Conservation (phyloP, 2,113 vertebrate genomes). For the Pteropus alecto region DNA sequence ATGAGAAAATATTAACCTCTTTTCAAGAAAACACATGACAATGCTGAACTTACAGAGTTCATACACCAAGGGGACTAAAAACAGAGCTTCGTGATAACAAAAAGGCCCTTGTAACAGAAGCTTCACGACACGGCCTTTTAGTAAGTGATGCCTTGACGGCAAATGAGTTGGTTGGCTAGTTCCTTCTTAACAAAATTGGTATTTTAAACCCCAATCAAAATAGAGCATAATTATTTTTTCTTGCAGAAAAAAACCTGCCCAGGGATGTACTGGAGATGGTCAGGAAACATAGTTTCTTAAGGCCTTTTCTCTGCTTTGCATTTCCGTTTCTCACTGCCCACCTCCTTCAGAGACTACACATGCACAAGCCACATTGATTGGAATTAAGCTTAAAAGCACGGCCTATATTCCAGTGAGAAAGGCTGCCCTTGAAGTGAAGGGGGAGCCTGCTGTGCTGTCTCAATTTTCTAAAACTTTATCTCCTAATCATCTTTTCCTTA, state of each 20-base stretch:
- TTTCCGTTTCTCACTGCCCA: not conserved
- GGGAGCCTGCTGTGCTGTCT: not conserved
- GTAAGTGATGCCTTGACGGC: not conserved
- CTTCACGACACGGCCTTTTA: not conserved
- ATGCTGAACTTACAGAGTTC: slow-evolving; percentile 8
- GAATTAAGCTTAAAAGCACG: not conserved
- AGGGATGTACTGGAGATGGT: not conserved
- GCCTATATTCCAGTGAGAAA: not conserved
- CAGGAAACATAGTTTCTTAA: not conserved
- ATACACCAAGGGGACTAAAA: not conserved
- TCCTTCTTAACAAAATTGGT: not conserved
- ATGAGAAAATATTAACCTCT: slow-evolving; percentile 55
- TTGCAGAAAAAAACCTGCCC: not conserved
- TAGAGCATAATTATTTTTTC: not conserved
- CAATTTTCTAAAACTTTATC: not conserved
- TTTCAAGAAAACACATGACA: not conserved
- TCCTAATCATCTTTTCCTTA: not conserved
- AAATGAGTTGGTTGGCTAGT: not conserved
- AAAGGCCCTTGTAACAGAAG: not conserved
- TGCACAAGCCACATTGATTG: not conserved
- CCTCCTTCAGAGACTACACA: not conserved
- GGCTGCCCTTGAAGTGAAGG: not conserved
- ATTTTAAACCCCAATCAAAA: not conserved
- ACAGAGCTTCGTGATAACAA: not conserved
- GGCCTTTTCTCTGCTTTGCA: not conserved